Percentiles rank a stretch among this genome's conserved stretches.
Conservation (phyloP, 2,888 invertebrate species). For the Acrocyrtus sp. region DNA sequence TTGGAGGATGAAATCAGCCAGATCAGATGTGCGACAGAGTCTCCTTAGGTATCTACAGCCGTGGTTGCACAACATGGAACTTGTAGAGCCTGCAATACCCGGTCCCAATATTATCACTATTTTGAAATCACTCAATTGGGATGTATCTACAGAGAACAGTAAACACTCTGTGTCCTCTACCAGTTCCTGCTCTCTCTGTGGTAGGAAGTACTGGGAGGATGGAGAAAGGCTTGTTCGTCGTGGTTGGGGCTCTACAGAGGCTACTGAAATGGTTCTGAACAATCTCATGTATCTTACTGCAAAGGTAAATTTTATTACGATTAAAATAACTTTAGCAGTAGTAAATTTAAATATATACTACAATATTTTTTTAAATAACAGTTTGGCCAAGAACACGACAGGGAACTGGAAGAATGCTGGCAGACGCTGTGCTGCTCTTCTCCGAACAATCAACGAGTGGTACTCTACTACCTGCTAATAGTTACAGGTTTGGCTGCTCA, state of each 20-base stretch:
- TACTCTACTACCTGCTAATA: constrained; percentile 94
- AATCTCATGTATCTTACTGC: constrained; percentile 98
- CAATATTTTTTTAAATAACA: constrained; percentile 66
- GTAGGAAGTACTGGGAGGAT: constrained; percentile 57
- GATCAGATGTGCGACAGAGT: constrained; percentile 90
- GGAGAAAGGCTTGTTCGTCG: constrained; percentile 66
- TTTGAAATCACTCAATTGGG: constrained; percentile 52
- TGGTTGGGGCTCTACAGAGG: constrained; percentile 98
- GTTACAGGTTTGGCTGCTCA: constrained; percentile 97
- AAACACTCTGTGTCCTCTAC: constrained; percentile 58
- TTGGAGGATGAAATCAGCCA: constrained; percentile 94
- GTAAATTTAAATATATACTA: constrained; percentile 25
- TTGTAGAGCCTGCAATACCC: constrained; percentile 96
- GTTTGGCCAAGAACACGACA: constrained; percentile 96
- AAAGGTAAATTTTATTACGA: constrained; percentile 79
- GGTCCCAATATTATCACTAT: constrained; percentile 65
- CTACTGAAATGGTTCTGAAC: constrained; percentile 99
- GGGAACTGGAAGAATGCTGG: constrained; percentile 97
- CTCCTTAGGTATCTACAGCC: constrained; percentile 93
- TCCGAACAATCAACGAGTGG: constrained; percentile 97
- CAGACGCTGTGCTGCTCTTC: constrained; percentile 94
- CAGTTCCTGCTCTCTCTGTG: constrained; percentile 61
- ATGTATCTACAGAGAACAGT: constrained; percentile 46
- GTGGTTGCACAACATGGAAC: constrained; percentile 98
- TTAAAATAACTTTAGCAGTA: constrained; percentile 12